Evolutionary conservation across 1,140 invertebrate species (phyloP).

Genomic region (Platorchestia sp.): DNA sequence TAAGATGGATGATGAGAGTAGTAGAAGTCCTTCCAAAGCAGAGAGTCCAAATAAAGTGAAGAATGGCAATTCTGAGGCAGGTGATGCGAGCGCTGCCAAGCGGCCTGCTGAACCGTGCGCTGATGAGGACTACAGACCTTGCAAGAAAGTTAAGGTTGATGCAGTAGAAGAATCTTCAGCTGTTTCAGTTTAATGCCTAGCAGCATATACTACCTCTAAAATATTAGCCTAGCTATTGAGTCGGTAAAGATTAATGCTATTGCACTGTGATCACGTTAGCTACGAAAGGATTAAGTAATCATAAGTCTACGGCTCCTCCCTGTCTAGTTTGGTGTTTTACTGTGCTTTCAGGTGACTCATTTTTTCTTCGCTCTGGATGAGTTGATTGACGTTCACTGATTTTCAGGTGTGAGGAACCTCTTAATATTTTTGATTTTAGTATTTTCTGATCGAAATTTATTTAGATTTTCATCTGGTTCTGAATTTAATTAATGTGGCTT

Average conservation of each 20-base stretch:
- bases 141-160: conserved; percentile 30
- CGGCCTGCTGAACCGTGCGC: neutral
- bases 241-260: conserved; percentile 6
- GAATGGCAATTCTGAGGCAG: neutral
- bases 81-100: neutral
- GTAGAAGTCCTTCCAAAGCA: neutral
- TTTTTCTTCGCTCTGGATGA: neutral
- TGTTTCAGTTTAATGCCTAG: conserved; percentile 11
- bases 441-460: neutral
- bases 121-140: conserved; percentile 5
- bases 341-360: neutral
- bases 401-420: neutral
- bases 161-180: neutral
- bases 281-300: neutral
- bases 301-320: neutral
- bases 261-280: conserved; percentile 40
- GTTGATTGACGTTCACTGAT: neutral
- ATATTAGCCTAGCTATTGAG: neutral
- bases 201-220: conserved; percentile 8
- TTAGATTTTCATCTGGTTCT: neutral
- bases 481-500: too few relatives aligned
- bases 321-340: neutral
- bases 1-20: neutral
- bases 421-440: neutral
- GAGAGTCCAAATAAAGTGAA: neutral